Evolutionary conservation across 2,113 vertebrate species (phyloP), one percentile per base, ranked within the genome.

Genomic region (Paraplagusia blochii): DNA sequence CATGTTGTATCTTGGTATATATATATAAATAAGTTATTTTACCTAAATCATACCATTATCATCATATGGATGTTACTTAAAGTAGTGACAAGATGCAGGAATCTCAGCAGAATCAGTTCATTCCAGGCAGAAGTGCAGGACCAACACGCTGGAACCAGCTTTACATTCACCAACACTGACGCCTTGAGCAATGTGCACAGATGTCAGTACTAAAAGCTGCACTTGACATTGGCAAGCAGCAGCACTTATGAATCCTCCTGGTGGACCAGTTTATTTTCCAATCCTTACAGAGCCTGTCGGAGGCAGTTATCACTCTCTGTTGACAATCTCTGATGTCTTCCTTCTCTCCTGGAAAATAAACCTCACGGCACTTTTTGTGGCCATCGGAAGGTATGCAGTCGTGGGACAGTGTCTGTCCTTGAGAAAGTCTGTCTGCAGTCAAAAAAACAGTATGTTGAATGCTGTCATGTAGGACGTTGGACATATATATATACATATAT

Each of bases 181-280:
- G 11, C 38, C 38, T 40, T 39, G 3, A 4, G 38, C 38, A 39
- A 10, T 39, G 38, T 29, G 22, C 22, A 29, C 38, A 43, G 63
- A 66, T 46, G 51, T 22, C 51, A 29, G 17, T 11, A 52, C 7
- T 44, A 17, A 45, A 56, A 22, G 36, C 43, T 61, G 19, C 33
- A 60, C 43, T 29, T 9, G 16, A 8, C 55, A 38, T 34, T 49
- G n/a, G 55, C 39, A 48, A 34, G 36, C 22, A 65, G 18, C 44
- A 39, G 8, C 15, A 54, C 2, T 45, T 13, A 53, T 16, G 16
- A 34, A 44, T 48, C 36, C 35, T 43, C 19, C 7, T 16, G 7
- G 34, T 51, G 8, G 22, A 29, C 22, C 4, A 58, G 47, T 54
- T 40, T 9, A 44, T 49, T 45, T 15, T 40, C 35, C 5, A 39